A percentile compares a stretch with the other conserved stretches of the same genome.
Evolutionary conservation across 2,888 invertebrate genomes (phyloP).

Genomic region (Drosophila melanosoma): DNA sequence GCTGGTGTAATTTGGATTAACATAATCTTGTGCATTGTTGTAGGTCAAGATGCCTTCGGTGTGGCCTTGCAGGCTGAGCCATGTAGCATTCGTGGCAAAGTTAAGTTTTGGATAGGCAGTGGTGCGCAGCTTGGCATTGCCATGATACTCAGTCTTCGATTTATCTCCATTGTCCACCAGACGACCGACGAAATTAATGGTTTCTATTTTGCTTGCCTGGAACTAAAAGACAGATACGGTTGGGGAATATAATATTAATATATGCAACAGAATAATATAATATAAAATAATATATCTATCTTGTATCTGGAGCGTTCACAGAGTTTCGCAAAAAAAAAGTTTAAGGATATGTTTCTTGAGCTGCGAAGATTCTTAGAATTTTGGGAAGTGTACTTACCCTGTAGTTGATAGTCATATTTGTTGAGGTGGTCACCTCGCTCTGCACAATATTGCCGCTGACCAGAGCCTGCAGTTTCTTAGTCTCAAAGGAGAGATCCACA

Average conservation of each 20-base stretch:
- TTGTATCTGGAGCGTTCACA: not conserved
- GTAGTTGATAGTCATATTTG: slow-evolving; percentile 83
- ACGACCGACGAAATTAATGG: slow-evolving; percentile 85
- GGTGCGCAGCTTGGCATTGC: slow-evolving; percentile 89
- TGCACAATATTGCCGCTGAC: slow-evolving; percentile 90
- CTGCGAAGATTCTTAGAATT: not conserved
- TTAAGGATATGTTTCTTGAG: not conserved
- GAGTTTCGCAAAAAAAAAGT: too few species aligned
- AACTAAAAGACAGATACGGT: slow-evolving; percentile 71
- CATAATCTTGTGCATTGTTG: slow-evolving; percentile 88
- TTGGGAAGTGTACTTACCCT: slow-evolving; percentile 85
- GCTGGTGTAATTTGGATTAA: slow-evolving; percentile 87
- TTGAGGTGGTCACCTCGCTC: slow-evolving; percentile 82
- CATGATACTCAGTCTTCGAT: slow-evolving; percentile 85
- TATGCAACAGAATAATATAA: too few species aligned
- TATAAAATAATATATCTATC: too few species aligned
- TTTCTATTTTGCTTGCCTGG: slow-evolving; percentile 82
- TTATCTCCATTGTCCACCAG: slow-evolving; percentile 85
- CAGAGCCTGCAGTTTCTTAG: slow-evolving; percentile 90
- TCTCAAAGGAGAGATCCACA: slow-evolving; percentile 91
- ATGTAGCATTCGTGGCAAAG: slow-evolving; percentile 88
- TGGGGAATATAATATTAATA: not conserved
- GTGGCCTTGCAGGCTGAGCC: slow-evolving; percentile 90
- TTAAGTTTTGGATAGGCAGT: slow-evolving; percentile 91
- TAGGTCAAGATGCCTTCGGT: slow-evolving; percentile 90